Evolutionary conservation across 2,797 vertebrate genomes (phyloP), one percentile per base, ranked within the genome.

Genomic region (Schizopygopsis malacanthus): DNA sequence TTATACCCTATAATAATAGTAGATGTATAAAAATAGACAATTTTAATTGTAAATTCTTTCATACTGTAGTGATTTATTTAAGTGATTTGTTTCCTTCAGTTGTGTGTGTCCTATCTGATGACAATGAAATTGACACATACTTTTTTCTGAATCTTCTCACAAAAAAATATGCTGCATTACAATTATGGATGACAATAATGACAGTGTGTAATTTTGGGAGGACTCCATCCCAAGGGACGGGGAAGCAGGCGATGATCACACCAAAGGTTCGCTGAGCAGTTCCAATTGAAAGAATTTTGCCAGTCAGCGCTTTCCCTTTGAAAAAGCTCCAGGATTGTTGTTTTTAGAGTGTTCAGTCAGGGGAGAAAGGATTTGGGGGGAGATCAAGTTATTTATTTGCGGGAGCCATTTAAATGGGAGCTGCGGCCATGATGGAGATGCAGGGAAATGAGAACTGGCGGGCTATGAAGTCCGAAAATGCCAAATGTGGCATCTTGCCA

Each of bases 301-400:
- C 89, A 90, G 94, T 95, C 95, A 95, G 95, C 94, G 86, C 87
- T 95, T 95, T 94, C 88, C 93, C 92, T 95, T 95, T 91, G 91
- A 93, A 93, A 95, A 93, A 86, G 92, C 78, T 90, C 92, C 90
- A 61, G 90, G 91, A 93, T 92, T 96, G 95, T 96, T 96, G 92
- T 94, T 94, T 94, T 83, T 93, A 95, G 92, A 93, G 89, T 94
- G 93, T 91, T 93, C 93, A 92, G 90, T 93, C 91, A 90, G 93
- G 91, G 92, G 89, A 93, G 91, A 94, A 90, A 87, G 94, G 95
- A 95, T 95, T 95, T 95, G 92, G 85, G 10, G 43, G 91, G 94
- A 92, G 92, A 95, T 96, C 87, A 87, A 92, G 94, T 95, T 94
- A 95, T 95, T 96, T 95, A 95, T 94, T 94, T 94, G 92, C 92